phyloP scores from a whole-genome alignment of 2,113 vertebrate genomes.

The Ovis aries region ARS-UI_Ramb_v3.0 NC_056065.1:22249501-22250000 shows the following conservation, averaged over 20 bases:
- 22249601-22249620: constrained; percentile 61
- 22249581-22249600: constrained; percentile 54
- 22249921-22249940: background rate
- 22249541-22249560: background rate
- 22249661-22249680: background rate
- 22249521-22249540: constrained; percentile 37
- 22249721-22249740: constrained; percentile 12
- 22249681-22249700: background rate
- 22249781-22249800: background rate
- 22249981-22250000: background rate
- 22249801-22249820: background rate
- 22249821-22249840: background rate
- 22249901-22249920: background rate
- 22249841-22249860: constrained; percentile 13
- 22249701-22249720: background rate
- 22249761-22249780: background rate
- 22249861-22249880: background rate
- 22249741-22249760: background rate
- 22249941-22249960: background rate
- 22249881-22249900: background rate
- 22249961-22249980: background rate
- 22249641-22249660: constrained; percentile 15
- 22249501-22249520: constrained; percentile 7
- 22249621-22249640: constrained; percentile 48
- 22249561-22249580: constrained; percentile 63